Conservation (phyloP, 2,888 invertebrate genomes). For the Netelia virgata region DNA sequence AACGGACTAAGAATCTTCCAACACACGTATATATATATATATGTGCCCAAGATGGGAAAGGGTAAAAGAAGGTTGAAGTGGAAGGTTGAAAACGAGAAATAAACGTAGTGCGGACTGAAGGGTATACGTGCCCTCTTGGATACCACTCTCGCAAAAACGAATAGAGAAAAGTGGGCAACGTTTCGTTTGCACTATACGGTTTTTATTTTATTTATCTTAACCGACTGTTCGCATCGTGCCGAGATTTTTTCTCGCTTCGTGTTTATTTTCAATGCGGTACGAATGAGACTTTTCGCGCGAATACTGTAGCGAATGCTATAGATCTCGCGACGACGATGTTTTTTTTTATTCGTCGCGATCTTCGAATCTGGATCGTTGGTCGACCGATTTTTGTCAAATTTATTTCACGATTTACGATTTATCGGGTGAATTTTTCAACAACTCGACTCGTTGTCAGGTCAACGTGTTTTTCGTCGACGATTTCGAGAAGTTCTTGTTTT, state of each 20-base stretch:
- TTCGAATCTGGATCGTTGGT: neutral
- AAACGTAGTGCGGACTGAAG: slow-evolving; percentile 45
- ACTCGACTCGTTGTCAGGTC: slow-evolving; percentile 15
- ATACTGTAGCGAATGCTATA: neutral
- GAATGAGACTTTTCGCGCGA: neutral
- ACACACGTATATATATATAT: slow-evolving; percentile 2
- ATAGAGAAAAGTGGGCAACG: slow-evolving; percentile 58
- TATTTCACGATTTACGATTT: neutral
- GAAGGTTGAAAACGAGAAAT: slow-evolving; percentile 36
- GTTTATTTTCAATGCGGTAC: neutral
- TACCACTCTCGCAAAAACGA: slow-evolving; percentile 22
- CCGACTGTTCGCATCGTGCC: neutral
- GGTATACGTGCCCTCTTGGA: slow-evolving; percentile 31
- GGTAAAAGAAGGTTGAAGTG: slow-evolving; percentile 24
- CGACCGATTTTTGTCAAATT: neutral
- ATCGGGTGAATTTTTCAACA: neutral
- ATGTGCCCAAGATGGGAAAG: neutral
- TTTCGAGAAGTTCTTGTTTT: slow-evolving; percentile 8
- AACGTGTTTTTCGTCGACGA: slow-evolving; percentile 42
- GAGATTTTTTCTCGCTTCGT: neutral
- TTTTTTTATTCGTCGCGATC: neutral
- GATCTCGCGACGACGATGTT: too few relatives aligned
- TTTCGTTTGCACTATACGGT: slow-evolving; percentile 67
- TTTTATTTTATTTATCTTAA: slow-evolving; percentile 10
- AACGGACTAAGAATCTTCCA: slow-evolving; percentile 13